phyloP scores from a whole-genome alignment of 2,113 vertebrate genomes.

The Platysternon megacephalum region DNA sequence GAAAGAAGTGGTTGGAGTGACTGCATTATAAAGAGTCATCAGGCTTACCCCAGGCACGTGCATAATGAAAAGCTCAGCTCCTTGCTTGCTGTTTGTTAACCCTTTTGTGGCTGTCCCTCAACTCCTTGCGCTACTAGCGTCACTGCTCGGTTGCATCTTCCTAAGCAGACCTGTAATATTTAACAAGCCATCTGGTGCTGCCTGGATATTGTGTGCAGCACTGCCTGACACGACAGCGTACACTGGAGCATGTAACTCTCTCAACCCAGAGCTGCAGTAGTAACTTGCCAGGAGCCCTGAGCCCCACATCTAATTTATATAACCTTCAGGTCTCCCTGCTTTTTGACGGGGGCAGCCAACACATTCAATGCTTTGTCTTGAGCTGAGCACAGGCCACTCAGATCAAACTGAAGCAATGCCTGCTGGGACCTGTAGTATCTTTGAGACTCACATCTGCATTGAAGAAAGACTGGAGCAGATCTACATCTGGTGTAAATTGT shows the following conservation, averaged over 20 bases:
- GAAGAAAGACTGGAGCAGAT: constrained; percentile 12
- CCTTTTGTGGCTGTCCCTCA: neutral
- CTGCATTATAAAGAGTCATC: neutral
- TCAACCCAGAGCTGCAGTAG: neutral
- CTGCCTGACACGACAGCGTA: neutral
- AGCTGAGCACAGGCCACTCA: neutral
- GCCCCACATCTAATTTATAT: neutral
- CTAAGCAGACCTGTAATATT: neutral
- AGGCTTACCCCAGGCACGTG: neutral
- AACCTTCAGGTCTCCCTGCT: neutral
- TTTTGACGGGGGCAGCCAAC: constrained; percentile 43
- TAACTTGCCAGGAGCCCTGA: fast-evolving
- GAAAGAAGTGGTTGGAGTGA: neutral
- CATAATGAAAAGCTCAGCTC: neutral
- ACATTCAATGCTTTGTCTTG: neutral
- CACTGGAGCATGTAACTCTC: fast-evolving
- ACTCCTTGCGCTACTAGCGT: neutral
- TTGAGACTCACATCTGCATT: neutral
- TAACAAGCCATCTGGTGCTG: neutral
- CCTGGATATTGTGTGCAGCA: neutral
- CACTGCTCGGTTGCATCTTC: neutral
- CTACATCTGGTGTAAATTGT: neutral
- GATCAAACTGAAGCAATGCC: neutral
- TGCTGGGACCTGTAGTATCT: neutral
- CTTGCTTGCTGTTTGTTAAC: neutral